Conservation (phyloP, 1,140 invertebrate genomes). For the Heliothis subflexa region DNA sequence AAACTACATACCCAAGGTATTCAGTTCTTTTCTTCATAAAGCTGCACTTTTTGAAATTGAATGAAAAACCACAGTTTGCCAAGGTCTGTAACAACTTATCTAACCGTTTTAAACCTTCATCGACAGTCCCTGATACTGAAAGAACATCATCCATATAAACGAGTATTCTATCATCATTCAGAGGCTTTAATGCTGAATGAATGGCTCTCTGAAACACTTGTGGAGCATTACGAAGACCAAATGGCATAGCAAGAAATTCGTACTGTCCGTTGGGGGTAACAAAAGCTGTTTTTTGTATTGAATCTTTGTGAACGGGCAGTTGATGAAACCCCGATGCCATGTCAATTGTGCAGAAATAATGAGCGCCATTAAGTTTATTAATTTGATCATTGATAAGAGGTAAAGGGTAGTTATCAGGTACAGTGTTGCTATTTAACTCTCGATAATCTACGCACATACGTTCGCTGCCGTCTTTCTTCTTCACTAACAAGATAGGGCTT, state of each 20-base stretch:
- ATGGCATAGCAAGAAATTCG: slow-evolving; percentile 49
- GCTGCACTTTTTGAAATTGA: slow-evolving; percentile 60
- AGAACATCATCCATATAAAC: slow-evolving; percentile 61
- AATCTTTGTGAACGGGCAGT: slow-evolving; percentile 51
- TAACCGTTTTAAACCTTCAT: slow-evolving; percentile 49
- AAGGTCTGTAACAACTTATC: slow-evolving; percentile 51
- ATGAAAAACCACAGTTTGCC: slow-evolving; percentile 54
- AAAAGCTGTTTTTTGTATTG: slow-evolving; percentile 71
- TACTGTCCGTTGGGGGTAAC: slow-evolving; percentile 71
- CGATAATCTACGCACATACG: slow-evolving; percentile 46
- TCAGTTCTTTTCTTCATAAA: slow-evolving; percentile 56
- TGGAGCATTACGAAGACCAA: slow-evolving; percentile 62
- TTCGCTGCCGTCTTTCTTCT: slow-evolving; percentile 47
- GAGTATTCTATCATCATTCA: slow-evolving; percentile 24
- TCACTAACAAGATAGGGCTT: too few species aligned
- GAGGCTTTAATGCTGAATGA: slow-evolving; percentile 45
- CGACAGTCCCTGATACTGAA: slow-evolving; percentile 44
- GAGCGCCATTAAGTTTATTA: slow-evolving; percentile 56
- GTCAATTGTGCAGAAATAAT: slow-evolving; percentile 65
- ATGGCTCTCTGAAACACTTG: slow-evolving; percentile 65
- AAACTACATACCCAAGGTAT: slow-evolving; percentile 54
- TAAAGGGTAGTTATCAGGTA: slow-evolving; percentile 81
- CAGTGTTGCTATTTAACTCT: slow-evolving; percentile 15
- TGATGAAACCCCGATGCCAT: slow-evolving; percentile 82
- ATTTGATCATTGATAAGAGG: slow-evolving; percentile 83